Evolutionary conservation across 2,797 vertebrate genomes (phyloP).

Genomic region (Streptopelia turtur): DNA sequence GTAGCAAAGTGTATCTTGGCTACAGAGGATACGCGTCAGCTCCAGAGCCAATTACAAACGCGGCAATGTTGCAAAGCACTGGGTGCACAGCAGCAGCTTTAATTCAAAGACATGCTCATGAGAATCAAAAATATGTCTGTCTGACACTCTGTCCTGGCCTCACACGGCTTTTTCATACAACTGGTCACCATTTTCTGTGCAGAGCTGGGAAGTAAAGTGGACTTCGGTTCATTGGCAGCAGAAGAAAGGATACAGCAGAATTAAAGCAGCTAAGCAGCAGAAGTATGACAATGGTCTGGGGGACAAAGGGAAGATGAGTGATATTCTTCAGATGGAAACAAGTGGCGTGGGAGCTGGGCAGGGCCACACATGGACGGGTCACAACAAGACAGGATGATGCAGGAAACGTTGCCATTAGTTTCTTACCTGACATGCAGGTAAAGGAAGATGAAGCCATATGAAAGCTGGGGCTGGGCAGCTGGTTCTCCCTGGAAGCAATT

Average conservation of each 20-base stretch:
- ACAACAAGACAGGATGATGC: not conserved
- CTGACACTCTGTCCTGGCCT: not conserved
- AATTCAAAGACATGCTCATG: not conserved
- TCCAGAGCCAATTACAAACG: not conserved
- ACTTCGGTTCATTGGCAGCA: not conserved
- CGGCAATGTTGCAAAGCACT: not conserved
- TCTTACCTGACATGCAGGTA: not conserved
- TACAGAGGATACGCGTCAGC: not conserved
- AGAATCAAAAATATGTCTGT: not conserved
- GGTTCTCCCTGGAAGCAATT: not conserved
- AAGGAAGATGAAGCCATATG: not conserved
- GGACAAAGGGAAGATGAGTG: not conserved
- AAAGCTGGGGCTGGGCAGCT: not conserved
- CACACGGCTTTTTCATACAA: not conserved
- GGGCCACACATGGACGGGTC: not conserved
- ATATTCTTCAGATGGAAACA: not conserved
- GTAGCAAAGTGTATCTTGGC: not conserved
- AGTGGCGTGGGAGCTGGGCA: not conserved
- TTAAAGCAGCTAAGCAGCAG: not conserved
- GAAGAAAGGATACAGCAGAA: not conserved
- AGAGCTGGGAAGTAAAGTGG: not conserved
- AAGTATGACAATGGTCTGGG: fast-evolving
- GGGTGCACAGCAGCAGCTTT: not conserved
- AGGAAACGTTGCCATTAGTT: fast-evolving
- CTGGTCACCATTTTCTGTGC: not conserved